These are phyloP conservation scores for Ophonus ardosiacus DNA, from an alignment of 2,888 invertebrate species.

Conservation along the genomic window DNA sequence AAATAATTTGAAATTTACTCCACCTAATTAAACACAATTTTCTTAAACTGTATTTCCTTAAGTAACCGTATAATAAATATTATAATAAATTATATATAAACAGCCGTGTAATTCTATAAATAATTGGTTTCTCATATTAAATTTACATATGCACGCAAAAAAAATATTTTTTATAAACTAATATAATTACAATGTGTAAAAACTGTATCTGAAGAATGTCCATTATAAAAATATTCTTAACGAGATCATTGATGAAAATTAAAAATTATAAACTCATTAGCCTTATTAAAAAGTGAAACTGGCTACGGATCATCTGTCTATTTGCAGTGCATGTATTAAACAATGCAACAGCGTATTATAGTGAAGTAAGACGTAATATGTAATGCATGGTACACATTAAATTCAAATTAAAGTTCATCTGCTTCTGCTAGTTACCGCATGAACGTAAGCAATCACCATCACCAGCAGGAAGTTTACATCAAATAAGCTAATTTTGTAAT, in stretches of 20 bases:
- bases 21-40: neutral
- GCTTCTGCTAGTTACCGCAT: neutral
- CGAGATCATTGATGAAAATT: slow-evolving; percentile 20
- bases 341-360: neutral
- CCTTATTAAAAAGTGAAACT: slow-evolving; percentile 58
- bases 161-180: neutral
- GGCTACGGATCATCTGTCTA: slow-evolving; percentile 7
- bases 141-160: neutral
- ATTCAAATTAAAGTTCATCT: slow-evolving; percentile 41
- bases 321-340: neutral
- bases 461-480: slow-evolving; percentile 23
- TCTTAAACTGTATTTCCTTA: neutral
- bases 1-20: neutral
- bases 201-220: neutral
- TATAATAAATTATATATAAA: neutral
- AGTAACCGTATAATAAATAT: neutral
- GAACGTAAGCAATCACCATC: slow-evolving; percentile 10
- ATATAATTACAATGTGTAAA: neutral
- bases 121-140: neutral
- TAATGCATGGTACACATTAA: slow-evolving; percentile 15
- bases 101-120: neutral
- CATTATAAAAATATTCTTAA: neutral
- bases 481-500: slow-evolving; percentile 39
- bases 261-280: slow-evolving; percentile 56
- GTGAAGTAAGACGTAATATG: neutral